A percentile compares a stretch with the other conserved stretches of the same genome.
Conservation (phyloP, 2,888 invertebrate species). For the Heteromyza rotundicornis region DNA sequence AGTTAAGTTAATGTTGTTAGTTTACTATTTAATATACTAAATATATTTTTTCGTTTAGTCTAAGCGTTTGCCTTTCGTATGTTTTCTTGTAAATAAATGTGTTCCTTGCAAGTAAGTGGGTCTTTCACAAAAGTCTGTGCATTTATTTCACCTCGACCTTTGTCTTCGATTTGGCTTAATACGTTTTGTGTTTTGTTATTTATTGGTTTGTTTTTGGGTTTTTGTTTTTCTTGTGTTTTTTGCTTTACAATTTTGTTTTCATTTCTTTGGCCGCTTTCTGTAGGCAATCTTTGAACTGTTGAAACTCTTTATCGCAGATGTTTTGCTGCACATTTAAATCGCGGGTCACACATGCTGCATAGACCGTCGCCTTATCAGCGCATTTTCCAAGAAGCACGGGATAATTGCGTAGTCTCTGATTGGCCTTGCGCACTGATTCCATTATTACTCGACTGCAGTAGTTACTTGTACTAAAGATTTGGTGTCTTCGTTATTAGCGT, state of each 20-base stretch:
- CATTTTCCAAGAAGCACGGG: slow-evolving; percentile 78
- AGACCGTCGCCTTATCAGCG: slow-evolving; percentile 70
- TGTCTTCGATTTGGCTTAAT: slow-evolving; percentile 19
- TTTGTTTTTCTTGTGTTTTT: slow-evolving; percentile 16
- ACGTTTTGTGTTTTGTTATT: slow-evolving; percentile 9
- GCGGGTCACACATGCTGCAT: slow-evolving; percentile 81
- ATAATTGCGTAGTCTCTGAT: slow-evolving; percentile 74
- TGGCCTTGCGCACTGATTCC: slow-evolving; percentile 83
- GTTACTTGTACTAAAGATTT: background rate
- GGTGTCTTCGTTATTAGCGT: background rate
- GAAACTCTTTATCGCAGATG: slow-evolving; percentile 80
- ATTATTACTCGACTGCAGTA: slow-evolving; percentile 61
- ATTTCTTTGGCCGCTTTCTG: slow-evolving; percentile 71
- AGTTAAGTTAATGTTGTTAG: no score
- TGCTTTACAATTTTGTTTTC: slow-evolving; percentile 72
- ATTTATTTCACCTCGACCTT: slow-evolving; percentile 23
- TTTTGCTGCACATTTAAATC: slow-evolving; percentile 74
- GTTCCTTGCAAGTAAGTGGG: no score
- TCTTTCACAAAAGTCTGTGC: slow-evolving; percentile 8
- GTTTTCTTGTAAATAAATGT: no score
- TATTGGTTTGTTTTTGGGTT: slow-evolving; percentile 15
- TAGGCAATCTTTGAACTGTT: slow-evolving; percentile 76
- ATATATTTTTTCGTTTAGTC: no score
- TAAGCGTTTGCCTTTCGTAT: no score
- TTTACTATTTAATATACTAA: no score